phyloP scores from a whole-genome alignment of 2,113 vertebrate species.

The Atractosteus spatula region DNA sequence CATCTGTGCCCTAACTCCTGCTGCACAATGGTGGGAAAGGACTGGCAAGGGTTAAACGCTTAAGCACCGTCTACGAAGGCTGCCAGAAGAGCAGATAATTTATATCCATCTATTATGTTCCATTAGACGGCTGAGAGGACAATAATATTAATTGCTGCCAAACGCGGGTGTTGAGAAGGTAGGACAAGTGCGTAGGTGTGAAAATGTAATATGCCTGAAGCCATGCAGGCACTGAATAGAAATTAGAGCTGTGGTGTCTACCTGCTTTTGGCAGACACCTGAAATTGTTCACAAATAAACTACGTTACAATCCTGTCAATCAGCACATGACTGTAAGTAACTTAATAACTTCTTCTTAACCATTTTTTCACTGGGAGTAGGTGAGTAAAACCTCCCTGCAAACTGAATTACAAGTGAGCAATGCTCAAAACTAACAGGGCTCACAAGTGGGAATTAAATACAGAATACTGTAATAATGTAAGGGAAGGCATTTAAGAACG shows the following conservation, averaged over 20 bases:
- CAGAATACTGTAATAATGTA: no score
- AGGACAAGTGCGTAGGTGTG: background rate
- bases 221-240: background rate
- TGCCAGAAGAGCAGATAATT: slow-evolving; percentile 14
- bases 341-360: no score
- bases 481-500: no score
- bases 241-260: background rate
- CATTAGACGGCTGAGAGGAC: slow-evolving; percentile 36
- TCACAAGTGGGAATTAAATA: no score
- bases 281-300: background rate
- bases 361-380: no score
- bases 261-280: background rate
- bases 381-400: no score
- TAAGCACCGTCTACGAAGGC: background rate
- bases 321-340: background rate
- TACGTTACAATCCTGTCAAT: background rate
- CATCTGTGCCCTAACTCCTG: no score
- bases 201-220: slow-evolving; percentile 1
- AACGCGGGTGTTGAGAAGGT: slow-evolving; percentile 1
- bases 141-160: slow-evolving; percentile 45
- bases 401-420: no score
- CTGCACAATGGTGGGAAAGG: no score
- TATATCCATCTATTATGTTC: slow-evolving; percentile 41
- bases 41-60: background rate
- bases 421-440: no score